These are phyloP conservation scores for Lucilia sericata DNA, from an alignment of 1,140 invertebrate genomes.

Conservation along the genomic window DNA sequence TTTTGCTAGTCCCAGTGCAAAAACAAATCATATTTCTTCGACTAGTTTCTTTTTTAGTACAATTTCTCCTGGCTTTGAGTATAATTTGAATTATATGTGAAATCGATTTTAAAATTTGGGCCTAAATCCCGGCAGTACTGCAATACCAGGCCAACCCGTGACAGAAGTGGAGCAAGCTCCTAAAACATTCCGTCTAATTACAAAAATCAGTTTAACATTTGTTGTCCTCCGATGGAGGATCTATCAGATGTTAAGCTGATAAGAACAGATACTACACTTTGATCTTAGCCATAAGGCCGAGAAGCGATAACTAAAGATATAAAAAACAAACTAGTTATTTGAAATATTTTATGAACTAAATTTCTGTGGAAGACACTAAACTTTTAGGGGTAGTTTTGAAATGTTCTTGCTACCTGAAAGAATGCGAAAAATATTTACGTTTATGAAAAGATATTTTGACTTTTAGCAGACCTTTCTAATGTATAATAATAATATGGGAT, in stretches of 20 bases:
- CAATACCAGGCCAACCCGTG: constrained; percentile 72
- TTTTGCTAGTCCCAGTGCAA: no score
- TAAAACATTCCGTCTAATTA: constrained; percentile 53
- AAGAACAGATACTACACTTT: constrained; percentile 75
- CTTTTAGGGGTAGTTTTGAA: background rate
- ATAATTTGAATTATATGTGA: background rate
- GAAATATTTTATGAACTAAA: background rate
- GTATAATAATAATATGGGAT: no score
- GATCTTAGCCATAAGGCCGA: constrained; percentile 71
- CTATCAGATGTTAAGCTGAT: constrained; percentile 77
- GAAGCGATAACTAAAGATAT: constrained; percentile 61
- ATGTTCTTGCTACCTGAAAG: no score
- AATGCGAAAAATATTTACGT: no score
- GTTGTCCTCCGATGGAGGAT: constrained; percentile 69
- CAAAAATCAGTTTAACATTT: constrained; percentile 74
- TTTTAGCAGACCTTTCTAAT: no score
- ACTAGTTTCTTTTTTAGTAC: no score
- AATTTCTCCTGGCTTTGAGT: no score
- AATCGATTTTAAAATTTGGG: constrained; percentile 1
- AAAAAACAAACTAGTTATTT: background rate
- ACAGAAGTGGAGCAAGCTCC: constrained; percentile 70
- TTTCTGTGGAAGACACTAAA: background rate
- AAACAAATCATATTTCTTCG: no score
- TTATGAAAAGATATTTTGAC: no score
- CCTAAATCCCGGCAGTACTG: constrained; percentile 66